Evolutionary conservation across 1,140 invertebrate species (phyloP), one percentile per base, ranked within the genome.

Genomic region (Drosophila mayri): DNA sequence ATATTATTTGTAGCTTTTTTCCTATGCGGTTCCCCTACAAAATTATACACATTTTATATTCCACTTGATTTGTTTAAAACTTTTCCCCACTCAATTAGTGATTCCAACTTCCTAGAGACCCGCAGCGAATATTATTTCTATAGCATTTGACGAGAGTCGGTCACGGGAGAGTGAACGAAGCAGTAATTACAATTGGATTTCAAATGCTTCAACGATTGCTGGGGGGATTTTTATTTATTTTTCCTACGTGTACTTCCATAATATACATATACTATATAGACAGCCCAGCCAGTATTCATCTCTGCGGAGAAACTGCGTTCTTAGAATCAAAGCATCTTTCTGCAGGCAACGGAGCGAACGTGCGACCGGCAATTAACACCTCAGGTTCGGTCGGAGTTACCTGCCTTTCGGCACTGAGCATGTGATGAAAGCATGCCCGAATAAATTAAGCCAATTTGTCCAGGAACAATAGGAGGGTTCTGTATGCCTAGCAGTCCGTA

Each of bases 341-440:
- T 38, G 46, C 7, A 18, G 18, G 35, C 41, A 43, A 25, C 59
- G 70, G 20, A 61, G 57, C 30, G 50, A 72, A 77, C 57, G 66
- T 66, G 73, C 65, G 49, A 67, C 44, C 57, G 47, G 14, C 57
- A 32, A 70, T 88, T 86, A 83, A 61, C 84, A 87, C 83, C 79
- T 79, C 60, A 52, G 35, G 41, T 61, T 41, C 57, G 35, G 41
- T 41, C 35, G 55, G 47, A 70, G 66, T 66, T 66, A 37, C 62
- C 63, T 54, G 37, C 59, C 44, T 58, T 40, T n/a, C 16, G 18
- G 55, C 44, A 57, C 57, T 61, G 50, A 35, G 46, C 79, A 81
- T 82, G 67, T 67, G 73, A 76, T 81, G 66, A 81, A 81, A 81
- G 79, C 79, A 77, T 81, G 79, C 50, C 59, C 79, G 68, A 64